A percentile compares a stretch with the other conserved stretches of the same genome.
These are phyloP conservation scores for Drosophila monieri DNA, from an alignment of 2,888 invertebrate genomes.

Conservation along the genomic window DNA sequence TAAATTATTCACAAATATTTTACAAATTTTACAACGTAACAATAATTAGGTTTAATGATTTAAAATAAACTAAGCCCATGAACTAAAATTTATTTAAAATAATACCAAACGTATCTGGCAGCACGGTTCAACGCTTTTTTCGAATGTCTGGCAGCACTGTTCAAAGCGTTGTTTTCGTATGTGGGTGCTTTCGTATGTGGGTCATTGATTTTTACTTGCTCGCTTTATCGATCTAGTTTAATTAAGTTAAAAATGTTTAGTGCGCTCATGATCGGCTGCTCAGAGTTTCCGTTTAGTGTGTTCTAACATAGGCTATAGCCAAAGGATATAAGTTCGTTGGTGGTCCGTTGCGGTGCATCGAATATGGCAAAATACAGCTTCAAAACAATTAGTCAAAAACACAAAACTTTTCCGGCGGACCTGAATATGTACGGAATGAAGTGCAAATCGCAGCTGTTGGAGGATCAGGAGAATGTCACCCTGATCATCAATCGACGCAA, in stretches of 20 bases:
- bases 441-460: constrained; percentile 64
- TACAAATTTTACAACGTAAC: too few relatives aligned
- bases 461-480: constrained; percentile 70
- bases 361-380: constrained; percentile 66
- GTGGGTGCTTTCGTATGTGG: constrained; percentile 1
- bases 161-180: background rate
- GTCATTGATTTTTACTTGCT: constrained; percentile 30
- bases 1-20: too few relatives aligned
- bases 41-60: too few relatives aligned
- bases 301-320: constrained; percentile 39
- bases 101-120: too few relatives aligned
- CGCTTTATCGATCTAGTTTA: constrained; percentile 36
- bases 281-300: constrained; percentile 69
- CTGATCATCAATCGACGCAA: constrained; percentile 65
- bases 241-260: constrained; percentile 56
- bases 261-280: constrained; percentile 48
- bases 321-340: constrained; percentile 10
- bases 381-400: constrained; percentile 65
- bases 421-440: constrained; percentile 54
- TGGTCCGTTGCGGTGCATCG: constrained; percentile 22
- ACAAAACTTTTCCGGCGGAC: constrained; percentile 70
- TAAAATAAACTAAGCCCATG: too few relatives aligned
- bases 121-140: too few relatives aligned
- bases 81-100: too few relatives aligned
- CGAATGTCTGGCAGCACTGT: too few relatives aligned